Evolutionary conservation across 2,113 vertebrate genomes (phyloP), one percentile per base, ranked within the genome.

Genomic region (Pycnonotus jocosus): DNA sequence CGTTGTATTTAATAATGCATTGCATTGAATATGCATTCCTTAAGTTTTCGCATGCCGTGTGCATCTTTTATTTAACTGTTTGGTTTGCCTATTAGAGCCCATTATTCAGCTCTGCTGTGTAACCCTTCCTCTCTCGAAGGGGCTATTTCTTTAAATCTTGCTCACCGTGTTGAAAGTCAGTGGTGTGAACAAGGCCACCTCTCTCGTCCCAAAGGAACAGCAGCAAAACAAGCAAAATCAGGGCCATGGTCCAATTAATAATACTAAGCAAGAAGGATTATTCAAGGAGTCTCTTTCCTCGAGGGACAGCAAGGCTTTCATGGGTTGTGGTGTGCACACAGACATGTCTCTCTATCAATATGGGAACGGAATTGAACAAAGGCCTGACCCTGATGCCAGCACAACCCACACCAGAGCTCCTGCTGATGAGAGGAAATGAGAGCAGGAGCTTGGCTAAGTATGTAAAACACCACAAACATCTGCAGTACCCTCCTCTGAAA

Each of bases 1-100:
- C 66, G 96, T 95, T 98, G 97, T 98, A 98, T 98, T 98, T 98
- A 98, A 98, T 98, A 98, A 98, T 97, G 96, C 96, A 98, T 97
- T 97, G 95, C 97, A 97, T 84, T 98, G 97, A 98, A 97, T 98
- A 98, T 98, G 97, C 97, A 98, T 98, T 98, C 96, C 96, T 98
- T 98, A 98, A 98, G 97, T 98, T 97, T 97, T 97, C 97, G 94
- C 97, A 97, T 98, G 96, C 96, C 70, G 33, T 91, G 82, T 97
- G 96, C 96, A 97, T 97, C 97, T 97, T 97, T 97, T 95, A 96
- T 98, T 98, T 98, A 97, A 98, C 97, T 98, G 96, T 98, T 98
- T 98, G 96, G 82, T 98, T 98, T 97, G 96, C 96, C 97, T 98
- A 96, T 97, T 98, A 97, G 96, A 97, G 93, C 81, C 93, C 93